Evolutionary conservation across 1,140 invertebrate genomes (phyloP), one percentile per base, ranked within the genome.

Genomic region (Polypedilum pembai): DNA sequence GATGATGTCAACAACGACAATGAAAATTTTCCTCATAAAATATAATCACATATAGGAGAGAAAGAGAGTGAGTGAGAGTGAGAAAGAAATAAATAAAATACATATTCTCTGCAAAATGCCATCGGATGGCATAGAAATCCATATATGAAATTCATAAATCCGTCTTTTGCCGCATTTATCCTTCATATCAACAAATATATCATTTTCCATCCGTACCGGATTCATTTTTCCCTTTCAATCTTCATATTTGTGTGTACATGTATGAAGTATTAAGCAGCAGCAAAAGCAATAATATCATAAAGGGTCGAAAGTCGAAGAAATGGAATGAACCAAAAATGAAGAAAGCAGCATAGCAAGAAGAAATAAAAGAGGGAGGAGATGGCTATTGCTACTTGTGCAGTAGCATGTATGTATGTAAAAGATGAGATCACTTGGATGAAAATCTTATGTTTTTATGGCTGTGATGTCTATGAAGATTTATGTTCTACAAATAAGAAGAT

Each of bases 401-500:
- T 12, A 56, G 24, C 45, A 56, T 56, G n/a, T 15, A 45, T 2
- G n/a, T 45, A 45, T 45, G 41, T 10, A 15, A 56, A 12, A 56
- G 45, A 56, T 56, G 45, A 56, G 45, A 56, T 56, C 45, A 56
- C 45, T 56, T 56, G 45, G 45, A 56, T 56, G 65, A 69, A 69
- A 69, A 69, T 20, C 20, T 69, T 21, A 18, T 69, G 20, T 69
- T 69, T 69, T 69, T 69, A 69, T 69, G 65, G 65, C 65, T 69
- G 15, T 21, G 17, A 69, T 69, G 65, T 69, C 65, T 69, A 69
- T 69, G 65, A 69, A 69, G 65, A 69, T 69, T 69, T 69, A 69
- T 69, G 65, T 69, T 69, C 65, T 20, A 69, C 65, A 69, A 69
- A 69, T 69, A 69, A 69, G 65, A 69, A 69, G 65, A 69, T 69